phyloP scores from a whole-genome alignment of 2,113 vertebrate genomes.

The Candoia aspera region DNA sequence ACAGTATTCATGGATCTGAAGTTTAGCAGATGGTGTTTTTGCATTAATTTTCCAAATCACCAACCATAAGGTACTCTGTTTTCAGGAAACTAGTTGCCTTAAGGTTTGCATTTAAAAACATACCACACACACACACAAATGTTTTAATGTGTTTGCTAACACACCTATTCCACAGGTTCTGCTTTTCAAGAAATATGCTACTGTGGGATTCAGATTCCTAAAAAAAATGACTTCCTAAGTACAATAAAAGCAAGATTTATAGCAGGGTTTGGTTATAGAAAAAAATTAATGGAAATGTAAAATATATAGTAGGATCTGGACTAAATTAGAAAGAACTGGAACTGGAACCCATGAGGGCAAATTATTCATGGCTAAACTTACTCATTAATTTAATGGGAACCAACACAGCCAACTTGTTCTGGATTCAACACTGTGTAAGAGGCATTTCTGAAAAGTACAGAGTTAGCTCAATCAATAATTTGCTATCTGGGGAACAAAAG shows the following conservation, averaged over 20 bases:
- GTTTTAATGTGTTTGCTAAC: constrained; percentile 58
- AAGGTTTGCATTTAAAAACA: constrained; percentile 57
- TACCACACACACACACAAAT: constrained; percentile 32
- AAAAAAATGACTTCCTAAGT: not conserved
- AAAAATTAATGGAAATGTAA: not conserved
- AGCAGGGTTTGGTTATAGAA: not conserved
- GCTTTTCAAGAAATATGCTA: constrained; percentile 37
- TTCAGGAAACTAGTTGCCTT: constrained; percentile 73
- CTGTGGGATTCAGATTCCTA: not conserved
- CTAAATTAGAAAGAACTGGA: not conserved
- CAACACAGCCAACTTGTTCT: not conserved
- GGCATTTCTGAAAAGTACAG: not conserved
- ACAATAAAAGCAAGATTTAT: accelerated
- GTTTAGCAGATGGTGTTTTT: constrained; percentile 79
- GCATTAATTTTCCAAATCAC: constrained; percentile 78
- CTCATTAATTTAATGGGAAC: not conserved
- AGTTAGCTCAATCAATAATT: not conserved
- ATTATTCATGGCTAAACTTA: not conserved
- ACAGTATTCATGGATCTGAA: constrained; percentile 68
- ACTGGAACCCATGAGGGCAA: not conserved
- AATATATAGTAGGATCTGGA: not conserved
- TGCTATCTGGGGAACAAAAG: not conserved
- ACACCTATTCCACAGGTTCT: constrained; percentile 61
- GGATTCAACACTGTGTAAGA: not conserved
- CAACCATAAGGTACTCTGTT: constrained; percentile 74